Percentiles rank a stretch among this genome's conserved stretches.
Evolutionary conservation across 1,140 invertebrate species (phyloP).

Genomic region (Diuraphis noxia): DNA sequence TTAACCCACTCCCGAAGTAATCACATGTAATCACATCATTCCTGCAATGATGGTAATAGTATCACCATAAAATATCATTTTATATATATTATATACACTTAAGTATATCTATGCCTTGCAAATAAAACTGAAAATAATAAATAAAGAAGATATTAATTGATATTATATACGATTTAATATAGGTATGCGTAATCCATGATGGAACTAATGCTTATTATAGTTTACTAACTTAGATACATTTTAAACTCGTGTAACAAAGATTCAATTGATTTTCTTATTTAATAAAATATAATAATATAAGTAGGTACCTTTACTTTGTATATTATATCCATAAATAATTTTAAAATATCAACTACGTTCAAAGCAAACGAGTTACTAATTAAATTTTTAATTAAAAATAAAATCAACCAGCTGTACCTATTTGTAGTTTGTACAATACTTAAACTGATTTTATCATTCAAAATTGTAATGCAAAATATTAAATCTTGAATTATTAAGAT

Average conservation of each 20-base stretch:
- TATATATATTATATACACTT: neutral
- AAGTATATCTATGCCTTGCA: neutral
- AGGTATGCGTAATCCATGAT: neutral
- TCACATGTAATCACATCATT: neutral
- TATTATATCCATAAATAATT: conserved; percentile 4
- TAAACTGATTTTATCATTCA: neutral
- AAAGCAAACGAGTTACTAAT: neutral
- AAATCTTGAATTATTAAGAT: neutral
- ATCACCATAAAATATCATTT: neutral
- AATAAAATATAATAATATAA: neutral
- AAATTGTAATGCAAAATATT: neutral
- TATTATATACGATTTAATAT: neutral
- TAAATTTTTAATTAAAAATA: neutral
- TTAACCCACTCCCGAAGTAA: neutral
- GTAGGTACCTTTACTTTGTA: neutral
- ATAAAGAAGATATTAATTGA: neutral
- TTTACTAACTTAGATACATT: neutral
- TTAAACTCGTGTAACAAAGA: neutral
- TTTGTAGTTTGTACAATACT: neutral
- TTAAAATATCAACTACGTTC: neutral
- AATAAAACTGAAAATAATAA: no score
- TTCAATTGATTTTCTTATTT: neutral
- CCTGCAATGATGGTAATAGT: neutral
- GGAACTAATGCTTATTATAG: neutral
- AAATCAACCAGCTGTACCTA: neutral